Evolutionary conservation across 2,797 vertebrate genomes (phyloP).

Genomic region (Liasis olivaceus): DNA sequence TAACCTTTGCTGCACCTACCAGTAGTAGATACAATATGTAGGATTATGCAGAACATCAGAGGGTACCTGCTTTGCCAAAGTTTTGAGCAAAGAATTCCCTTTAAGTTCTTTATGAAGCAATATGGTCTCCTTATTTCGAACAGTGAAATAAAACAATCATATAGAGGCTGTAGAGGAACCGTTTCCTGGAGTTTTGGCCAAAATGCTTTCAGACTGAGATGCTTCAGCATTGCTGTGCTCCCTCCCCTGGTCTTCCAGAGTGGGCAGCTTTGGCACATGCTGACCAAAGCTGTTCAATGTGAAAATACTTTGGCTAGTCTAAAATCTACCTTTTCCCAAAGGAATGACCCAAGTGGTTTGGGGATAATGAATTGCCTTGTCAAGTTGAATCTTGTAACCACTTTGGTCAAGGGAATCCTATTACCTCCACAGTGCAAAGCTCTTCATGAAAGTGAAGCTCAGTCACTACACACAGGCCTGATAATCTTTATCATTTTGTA

Average conservation of each 20-base stretch:
- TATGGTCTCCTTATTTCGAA: background rate
- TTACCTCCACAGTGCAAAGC: background rate
- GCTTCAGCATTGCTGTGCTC: background rate
- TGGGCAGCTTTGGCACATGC: background rate
- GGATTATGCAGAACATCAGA: background rate
- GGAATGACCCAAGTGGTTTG: background rate
- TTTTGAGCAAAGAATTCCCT: background rate
- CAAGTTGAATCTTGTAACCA: background rate
- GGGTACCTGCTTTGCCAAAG: background rate
- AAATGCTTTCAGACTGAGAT: background rate
- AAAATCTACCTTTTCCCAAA: background rate
- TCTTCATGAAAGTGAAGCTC: background rate
- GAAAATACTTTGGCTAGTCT: background rate
- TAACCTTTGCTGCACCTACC: no score
- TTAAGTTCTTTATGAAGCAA: background rate
- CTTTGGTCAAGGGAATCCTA: background rate
- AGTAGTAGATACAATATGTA: background rate
- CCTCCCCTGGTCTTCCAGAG: background rate
- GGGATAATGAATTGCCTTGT: background rate
- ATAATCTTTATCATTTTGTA: background rate
- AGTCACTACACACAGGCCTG: background rate
- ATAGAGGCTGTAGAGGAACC: background rate
- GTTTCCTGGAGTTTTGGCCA: background rate
- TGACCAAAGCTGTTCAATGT: background rate
- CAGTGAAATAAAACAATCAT: background rate